A percentile compares a stretch with the other conserved stretches of the same genome.
Conservation (phyloP, 2,888 invertebrate genomes). For the Machimus atricapillus region DNA sequence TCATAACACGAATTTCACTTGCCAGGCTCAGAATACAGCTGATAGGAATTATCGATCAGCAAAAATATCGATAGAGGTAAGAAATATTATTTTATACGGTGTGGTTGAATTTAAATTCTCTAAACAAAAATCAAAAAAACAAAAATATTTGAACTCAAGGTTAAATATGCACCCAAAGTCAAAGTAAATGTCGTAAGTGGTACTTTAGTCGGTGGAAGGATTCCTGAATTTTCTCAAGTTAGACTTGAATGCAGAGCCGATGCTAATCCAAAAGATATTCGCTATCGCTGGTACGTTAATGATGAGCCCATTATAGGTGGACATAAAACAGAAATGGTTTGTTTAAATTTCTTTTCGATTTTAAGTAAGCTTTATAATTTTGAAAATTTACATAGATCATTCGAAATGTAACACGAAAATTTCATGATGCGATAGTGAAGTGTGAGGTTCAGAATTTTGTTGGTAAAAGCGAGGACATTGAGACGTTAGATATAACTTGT, state of each 20-base stretch:
- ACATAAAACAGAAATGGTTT: constrained; percentile 79
- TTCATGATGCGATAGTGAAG: constrained; percentile 85
- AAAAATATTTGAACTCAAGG: constrained; percentile 66
- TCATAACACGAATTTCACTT: constrained; percentile 89
- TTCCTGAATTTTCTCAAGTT: constrained; percentile 83
- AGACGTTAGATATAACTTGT: constrained; percentile 90
- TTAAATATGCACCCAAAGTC: constrained; percentile 91
- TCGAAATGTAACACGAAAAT: constrained; percentile 80
- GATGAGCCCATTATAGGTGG: constrained; percentile 81
- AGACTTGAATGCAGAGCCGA: constrained; percentile 83
- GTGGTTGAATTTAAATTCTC: neutral
- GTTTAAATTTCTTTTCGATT: constrained; percentile 47
- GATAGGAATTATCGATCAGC: constrained; percentile 84
- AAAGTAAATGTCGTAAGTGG: constrained; percentile 72
- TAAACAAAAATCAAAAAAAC: neutral
- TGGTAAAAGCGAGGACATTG: constrained; percentile 88
- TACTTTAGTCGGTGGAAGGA: constrained; percentile 69
- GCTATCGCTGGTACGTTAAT: constrained; percentile 88
- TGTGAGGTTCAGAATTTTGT: constrained; percentile 92
- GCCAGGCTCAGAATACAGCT: constrained; percentile 91
- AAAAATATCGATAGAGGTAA: constrained; percentile 81
- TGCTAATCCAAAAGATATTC: constrained; percentile 86
- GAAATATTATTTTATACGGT: constrained; percentile 48
- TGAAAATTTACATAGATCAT: constrained; percentile 67
- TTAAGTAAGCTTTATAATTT: neutral